A percentile compares a stretch with the other conserved stretches of the same genome.
These are phyloP conservation scores for Diarsia brunnea DNA, from an alignment of 2,888 invertebrate genomes.

Conservation along the genomic window DNA sequence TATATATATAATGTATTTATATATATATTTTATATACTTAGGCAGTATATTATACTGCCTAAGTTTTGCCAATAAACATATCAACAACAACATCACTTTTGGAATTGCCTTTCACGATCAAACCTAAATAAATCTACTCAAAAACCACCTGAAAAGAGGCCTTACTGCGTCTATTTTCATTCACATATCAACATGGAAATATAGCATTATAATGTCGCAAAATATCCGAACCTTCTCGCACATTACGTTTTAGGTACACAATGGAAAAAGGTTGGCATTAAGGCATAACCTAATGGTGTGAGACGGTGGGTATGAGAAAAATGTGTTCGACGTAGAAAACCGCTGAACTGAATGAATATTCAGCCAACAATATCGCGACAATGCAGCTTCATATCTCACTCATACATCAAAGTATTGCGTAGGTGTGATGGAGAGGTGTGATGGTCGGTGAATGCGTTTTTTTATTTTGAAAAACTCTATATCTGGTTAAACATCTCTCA, in stretches of 20 bases:
- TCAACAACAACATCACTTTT: background rate
- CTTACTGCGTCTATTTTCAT: constrained; percentile 43
- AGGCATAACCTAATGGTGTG: constrained; percentile 77
- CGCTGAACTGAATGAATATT: constrained; percentile 70
- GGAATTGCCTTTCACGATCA: background rate
- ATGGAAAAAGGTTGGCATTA: constrained; percentile 72
- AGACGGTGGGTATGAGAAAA: constrained; percentile 74
- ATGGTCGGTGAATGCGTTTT: constrained; percentile 31
- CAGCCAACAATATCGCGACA: constrained; percentile 56
- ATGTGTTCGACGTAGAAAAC: constrained; percentile 72
- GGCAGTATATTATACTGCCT: too few species aligned
- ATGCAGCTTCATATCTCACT: constrained; percentile 43
- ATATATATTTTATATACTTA: too few species aligned
- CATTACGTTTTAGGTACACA: constrained; percentile 61
- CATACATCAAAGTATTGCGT: background rate
- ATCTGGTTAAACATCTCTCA: background rate
- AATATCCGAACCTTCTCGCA: constrained; percentile 57
- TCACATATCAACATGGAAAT: constrained; percentile 58
- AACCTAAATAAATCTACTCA: constrained; percentile 46
- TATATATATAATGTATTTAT: too few species aligned
- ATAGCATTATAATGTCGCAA: constrained; percentile 62
- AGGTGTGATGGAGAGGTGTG: constrained; percentile 27
- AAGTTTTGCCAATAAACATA: background rate
- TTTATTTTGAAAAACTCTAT: background rate
- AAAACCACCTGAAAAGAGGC: constrained; percentile 46